Evolutionary conservation across 2,113 vertebrate genomes (phyloP).

Genomic region (Siniperca knerii): DNA sequence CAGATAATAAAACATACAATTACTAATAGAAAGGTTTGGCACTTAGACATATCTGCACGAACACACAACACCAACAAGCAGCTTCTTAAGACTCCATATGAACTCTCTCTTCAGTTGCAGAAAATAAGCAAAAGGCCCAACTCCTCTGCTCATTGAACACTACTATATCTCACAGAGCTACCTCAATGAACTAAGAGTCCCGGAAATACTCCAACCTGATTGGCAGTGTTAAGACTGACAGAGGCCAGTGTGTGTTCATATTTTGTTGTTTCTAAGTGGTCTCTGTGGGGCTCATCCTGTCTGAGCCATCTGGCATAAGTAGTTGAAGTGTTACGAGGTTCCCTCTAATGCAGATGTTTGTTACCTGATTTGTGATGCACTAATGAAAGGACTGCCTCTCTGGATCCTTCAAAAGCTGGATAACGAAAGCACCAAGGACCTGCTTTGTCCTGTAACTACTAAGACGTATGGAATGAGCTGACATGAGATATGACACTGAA

Average conservation of each 20-base stretch:
- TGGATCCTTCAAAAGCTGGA: constrained; percentile 21
- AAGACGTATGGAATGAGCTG: constrained; percentile 19
- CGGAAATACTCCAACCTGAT: not conserved
- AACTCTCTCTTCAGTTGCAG: not conserved
- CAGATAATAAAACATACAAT: not conserved
- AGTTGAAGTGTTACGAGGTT: constrained; percentile 49
- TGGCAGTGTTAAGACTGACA: not conserved
- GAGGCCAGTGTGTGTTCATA: not conserved
- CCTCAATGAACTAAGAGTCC: not conserved
- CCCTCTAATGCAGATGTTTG: constrained; percentile 53
- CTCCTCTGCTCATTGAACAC: not conserved
- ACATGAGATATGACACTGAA: not conserved
- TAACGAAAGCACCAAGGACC: constrained; percentile 25
- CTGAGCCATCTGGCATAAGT: constrained; percentile 63
- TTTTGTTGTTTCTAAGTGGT: constrained; percentile 52
- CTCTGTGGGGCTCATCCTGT: constrained; percentile 45
- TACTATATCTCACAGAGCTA: not conserved
- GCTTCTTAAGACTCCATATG: not conserved
- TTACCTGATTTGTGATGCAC: constrained; percentile 46
- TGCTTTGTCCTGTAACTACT: constrained; percentile 2
- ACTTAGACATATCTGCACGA: not conserved
- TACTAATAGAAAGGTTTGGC: not conserved
- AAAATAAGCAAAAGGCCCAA: not conserved
- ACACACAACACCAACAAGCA: not conserved
- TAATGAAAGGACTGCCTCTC: constrained; percentile 47